phyloP scores from a whole-genome alignment of 2,888 invertebrate species.

The Agriopis aurantiaria region DNA sequence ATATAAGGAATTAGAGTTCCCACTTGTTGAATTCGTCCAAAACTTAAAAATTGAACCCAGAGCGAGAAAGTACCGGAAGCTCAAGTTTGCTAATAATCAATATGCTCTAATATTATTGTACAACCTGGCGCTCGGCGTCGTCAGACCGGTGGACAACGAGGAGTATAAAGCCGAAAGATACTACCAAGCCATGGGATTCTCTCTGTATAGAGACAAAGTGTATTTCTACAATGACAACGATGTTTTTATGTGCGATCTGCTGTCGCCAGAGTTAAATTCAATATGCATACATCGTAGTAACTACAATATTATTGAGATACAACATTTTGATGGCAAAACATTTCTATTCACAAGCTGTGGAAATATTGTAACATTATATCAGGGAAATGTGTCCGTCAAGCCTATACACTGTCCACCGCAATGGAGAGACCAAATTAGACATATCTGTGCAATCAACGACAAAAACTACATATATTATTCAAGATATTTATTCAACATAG shows the following conservation, averaged over 20 bases:
- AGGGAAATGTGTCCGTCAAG: constrained; percentile 50
- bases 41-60: constrained; percentile 62
- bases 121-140: constrained; percentile 64
- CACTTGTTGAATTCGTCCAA: constrained; percentile 65
- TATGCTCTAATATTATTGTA: constrained; percentile 62
- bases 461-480: constrained; percentile 76
- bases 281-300: constrained; percentile 62
- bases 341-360: constrained; percentile 73
- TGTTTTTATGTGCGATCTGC: constrained; percentile 65
- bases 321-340: constrained; percentile 56
- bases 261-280: constrained; percentile 54
- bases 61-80: constrained; percentile 63
- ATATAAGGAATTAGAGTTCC: constrained; percentile 73
- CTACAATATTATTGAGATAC: constrained; percentile 70
- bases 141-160: constrained; percentile 61
- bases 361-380: constrained; percentile 61
- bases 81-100: constrained; percentile 69
- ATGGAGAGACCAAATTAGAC: constrained; percentile 72
- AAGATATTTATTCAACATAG: constrained; percentile 71
- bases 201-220: constrained; percentile 58
- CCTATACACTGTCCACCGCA: constrained; percentile 65
- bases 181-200: constrained; percentile 70
- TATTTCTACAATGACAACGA: constrained; percentile 68
- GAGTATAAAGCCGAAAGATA: constrained; percentile 61
- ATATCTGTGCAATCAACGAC: constrained; percentile 66